These are phyloP conservation scores for Falco cherrug DNA, from an alignment of 2,797 vertebrate species.

Conservation along the genomic window DNA sequence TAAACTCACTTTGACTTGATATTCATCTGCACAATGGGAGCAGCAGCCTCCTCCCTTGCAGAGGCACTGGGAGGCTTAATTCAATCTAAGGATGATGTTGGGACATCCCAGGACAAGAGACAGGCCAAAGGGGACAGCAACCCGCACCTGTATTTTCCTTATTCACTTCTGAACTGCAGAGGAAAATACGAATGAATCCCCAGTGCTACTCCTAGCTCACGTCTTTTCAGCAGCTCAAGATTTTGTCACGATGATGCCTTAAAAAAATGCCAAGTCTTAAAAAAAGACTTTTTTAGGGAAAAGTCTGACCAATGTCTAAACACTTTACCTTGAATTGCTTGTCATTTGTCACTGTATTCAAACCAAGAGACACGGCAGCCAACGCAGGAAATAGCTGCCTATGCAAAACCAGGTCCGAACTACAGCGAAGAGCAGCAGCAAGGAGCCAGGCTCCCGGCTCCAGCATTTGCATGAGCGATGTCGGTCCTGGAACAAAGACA, in stretches of 20 bases:
- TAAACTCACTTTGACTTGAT: neutral
- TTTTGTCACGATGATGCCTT: neutral
- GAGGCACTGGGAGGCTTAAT: neutral
- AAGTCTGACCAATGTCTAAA: neutral
- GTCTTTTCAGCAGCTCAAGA: neutral
- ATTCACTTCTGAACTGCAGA: neutral
- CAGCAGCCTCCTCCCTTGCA: neutral
- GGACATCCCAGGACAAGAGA: neutral
- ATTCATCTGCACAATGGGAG: neutral
- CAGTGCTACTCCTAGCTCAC: neutral
- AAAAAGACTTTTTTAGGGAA: neutral
- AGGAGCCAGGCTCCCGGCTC: neutral
- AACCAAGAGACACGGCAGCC: neutral
- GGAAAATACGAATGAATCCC: neutral
- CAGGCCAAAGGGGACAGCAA: neutral
- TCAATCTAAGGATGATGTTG: neutral
- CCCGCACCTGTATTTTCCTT: neutral
- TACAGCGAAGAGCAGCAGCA: neutral
- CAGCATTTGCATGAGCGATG: neutral
- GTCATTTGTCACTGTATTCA: neutral
- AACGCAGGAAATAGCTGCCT: neutral
- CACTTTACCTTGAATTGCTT: neutral
- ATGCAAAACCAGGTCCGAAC: neutral
- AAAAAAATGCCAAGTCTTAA: neutral
- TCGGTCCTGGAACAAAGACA: neutral